Percentiles rank a stretch among this genome's conserved stretches.
Evolutionary conservation across 53 echinoderm and acorn worm genomes (phyloP).

Genomic region (Echinarachnius parma): DNA sequence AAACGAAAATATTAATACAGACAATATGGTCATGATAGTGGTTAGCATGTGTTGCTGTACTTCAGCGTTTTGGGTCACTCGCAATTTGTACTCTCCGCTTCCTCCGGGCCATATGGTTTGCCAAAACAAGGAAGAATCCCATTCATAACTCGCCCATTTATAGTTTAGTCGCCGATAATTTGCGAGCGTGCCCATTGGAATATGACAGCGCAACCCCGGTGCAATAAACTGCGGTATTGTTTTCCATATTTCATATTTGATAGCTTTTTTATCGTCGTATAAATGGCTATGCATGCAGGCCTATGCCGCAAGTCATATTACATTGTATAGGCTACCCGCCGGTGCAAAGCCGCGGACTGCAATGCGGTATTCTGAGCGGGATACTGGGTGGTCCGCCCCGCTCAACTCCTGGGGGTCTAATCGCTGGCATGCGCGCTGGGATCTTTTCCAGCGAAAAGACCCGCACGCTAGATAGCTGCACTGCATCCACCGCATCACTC

Average conservation of each 20-base stretch:
- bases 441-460: no score
- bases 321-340: no score
- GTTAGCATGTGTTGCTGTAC: no score
- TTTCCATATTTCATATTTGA: slow-evolving; percentile 39
- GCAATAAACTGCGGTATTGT: slow-evolving; percentile 11
- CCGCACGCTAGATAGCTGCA: no score
- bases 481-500: no score
- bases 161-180: slow-evolving; percentile 9
- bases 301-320: no score
- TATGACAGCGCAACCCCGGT: slow-evolving; percentile 4
- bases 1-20: not conserved
- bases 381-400: slow-evolving; percentile 23
- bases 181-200: not conserved
- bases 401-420: slow-evolving; percentile 33
- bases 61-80: no score
- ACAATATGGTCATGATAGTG: not conserved
- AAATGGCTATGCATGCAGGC: no score
- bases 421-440: slow-evolving; percentile 7
- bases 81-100: slow-evolving; percentile 36
- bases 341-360: slow-evolving; percentile 2
- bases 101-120: not conserved
- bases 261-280: not conserved
- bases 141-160: not conserved
- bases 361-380: not conserved
- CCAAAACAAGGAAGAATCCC: not conserved